Evolutionary conservation across 2,113 vertebrate species (phyloP), one percentile per base, ranked within the genome.

Genomic region (Phoenicopterus ruber): DNA sequence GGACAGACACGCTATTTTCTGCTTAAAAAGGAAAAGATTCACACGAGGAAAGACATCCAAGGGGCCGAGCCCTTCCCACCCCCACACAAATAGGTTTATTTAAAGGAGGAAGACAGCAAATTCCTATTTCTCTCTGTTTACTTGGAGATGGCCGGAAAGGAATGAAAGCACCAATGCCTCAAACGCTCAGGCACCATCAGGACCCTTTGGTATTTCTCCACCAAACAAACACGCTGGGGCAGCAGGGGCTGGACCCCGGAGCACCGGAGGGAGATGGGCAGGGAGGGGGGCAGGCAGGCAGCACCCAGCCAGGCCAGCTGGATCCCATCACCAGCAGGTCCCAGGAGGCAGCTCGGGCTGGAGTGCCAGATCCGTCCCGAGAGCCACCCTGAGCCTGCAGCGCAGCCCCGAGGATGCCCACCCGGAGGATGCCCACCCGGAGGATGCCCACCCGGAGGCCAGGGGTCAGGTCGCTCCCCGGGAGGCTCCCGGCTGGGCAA

Each of bases 21-120:
- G 95, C 97, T 97, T 96, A 94, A 97, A 97, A 97, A 73, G 95
- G 97, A 93, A 96, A 96, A 96, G 87, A 73, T 94, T 94, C 89
- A 36, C 42, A 40, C 82, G 61, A 74, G 79, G 77, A 61, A 73
- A 85, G 79, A 82, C 32, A 55, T 91, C 58, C 91, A 62, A 93
- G 76, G 61, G 94, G 79, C 82, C 8, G 36, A 87, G 83, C 83
- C 77, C 91, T 73, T 93, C 92, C 95, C 88, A 82, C 92, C 58
- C 95, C 67, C 95, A 74, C 88, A 67, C 76, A 93, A 93, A 97
- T 84, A 96, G 82, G 76, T 95, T 96, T 97, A 88, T 93, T 95
- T 96, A 97, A 84, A 78, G 67, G 95, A 94, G 86, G 96, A 96
- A 96, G 96, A 90, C 44, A 95, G 93, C 91, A 95, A 96, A 95